Evolutionary conservation across 2,113 vertebrate genomes (phyloP).

Genomic region (Eulemur macaco): DNA sequence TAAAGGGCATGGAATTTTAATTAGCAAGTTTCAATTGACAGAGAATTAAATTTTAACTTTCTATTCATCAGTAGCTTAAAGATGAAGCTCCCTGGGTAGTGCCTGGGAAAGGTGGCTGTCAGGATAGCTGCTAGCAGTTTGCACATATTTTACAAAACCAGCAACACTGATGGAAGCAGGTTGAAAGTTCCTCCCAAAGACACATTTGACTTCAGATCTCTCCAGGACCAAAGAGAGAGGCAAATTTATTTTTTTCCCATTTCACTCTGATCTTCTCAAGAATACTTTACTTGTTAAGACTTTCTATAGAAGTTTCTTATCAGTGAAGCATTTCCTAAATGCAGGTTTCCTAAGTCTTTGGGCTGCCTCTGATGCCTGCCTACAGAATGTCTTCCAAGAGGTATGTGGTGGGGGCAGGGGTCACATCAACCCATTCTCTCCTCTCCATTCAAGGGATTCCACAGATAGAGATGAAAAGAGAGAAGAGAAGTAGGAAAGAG

Average conservation of each 20-base stretch:
- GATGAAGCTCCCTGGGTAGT: constrained; percentile 22
- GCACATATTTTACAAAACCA: neutral
- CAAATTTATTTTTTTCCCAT: neutral
- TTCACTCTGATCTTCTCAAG: neutral
- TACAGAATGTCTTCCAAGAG: neutral
- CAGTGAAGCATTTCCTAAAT: neutral
- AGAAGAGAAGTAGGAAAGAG: neutral
- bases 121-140: neutral
- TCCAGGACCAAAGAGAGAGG: neutral
- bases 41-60: constrained; percentile 79
- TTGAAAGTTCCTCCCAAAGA: neutral
- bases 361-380: neutral
- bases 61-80: constrained; percentile 74
- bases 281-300: neutral
- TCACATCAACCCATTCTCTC: neutral
- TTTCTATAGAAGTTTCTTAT: neutral
- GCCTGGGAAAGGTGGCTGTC: neutral
- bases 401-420: no score
- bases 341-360: neutral
- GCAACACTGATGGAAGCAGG: neutral
- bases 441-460: neutral
- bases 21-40: constrained; percentile 64
- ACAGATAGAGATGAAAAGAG: neutral
- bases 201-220: neutral
- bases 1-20: constrained; percentile 70